phyloP scores from a whole-genome alignment of 92 coral and sea anemone genomes.

The Palythoa caribaeorum region DNA sequence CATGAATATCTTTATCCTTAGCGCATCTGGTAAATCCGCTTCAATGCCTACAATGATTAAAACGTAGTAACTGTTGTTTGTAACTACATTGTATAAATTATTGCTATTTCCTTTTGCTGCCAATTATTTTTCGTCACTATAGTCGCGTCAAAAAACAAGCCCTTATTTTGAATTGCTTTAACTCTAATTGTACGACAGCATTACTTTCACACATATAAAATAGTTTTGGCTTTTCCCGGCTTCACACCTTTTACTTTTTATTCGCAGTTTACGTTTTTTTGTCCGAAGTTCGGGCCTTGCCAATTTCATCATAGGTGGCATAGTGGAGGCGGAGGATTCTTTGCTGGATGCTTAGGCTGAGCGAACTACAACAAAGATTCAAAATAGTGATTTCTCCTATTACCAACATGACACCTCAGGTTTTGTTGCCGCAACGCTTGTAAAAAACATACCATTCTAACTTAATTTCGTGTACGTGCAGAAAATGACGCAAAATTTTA shows the following conservation, averaged over 20 bases:
- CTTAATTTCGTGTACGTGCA: not conserved
- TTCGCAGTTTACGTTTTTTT: not conserved
- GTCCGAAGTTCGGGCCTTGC: slow-evolving; percentile 7
- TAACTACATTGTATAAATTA: not conserved
- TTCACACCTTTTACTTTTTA: not conserved
- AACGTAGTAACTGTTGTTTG: not conserved
- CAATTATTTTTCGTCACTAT: not conserved
- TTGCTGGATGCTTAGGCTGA: not conserved
- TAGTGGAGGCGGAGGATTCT: not conserved
- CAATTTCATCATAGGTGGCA: not conserved
- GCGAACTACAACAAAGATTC: not conserved
- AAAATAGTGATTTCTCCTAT: not conserved
- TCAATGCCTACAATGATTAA: slow-evolving; percentile 38
- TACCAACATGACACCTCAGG: slow-evolving; percentile 2
- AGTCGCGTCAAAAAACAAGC: not conserved
- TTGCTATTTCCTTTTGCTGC: not conserved
- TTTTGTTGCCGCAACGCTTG: not conserved
- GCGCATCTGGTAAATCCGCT: slow-evolving; percentile 48
- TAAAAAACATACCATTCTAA: not conserved
- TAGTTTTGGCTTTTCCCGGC: slow-evolving; percentile 1
- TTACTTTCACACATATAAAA: not conserved
- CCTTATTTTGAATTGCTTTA: not conserved
- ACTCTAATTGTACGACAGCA: not conserved
- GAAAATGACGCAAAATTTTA: too few relatives aligned
- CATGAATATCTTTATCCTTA: slow-evolving; percentile 49